Percentiles rank a stretch among this genome's conserved stretches.
phyloP scores from a whole-genome alignment of 2,888 invertebrate species.

The Gymnocheta viridis region DNA sequence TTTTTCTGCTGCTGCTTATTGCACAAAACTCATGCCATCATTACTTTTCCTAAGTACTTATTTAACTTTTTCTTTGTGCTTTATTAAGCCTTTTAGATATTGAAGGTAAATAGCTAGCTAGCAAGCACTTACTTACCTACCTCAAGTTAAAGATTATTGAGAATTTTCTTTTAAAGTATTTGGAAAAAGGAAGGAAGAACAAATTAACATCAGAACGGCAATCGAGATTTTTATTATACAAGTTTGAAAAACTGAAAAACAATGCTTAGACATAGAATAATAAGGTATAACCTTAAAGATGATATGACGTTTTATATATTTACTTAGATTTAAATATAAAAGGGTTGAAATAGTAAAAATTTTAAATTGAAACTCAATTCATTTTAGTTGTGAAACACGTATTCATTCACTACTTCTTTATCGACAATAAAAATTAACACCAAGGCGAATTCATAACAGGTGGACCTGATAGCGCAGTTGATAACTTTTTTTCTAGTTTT shows the following conservation, averaged over 20 bases:
- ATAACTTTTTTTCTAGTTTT: too few species aligned
- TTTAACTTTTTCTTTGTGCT: neutral
- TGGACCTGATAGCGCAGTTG: too few species aligned
- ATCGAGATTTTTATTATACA: too few species aligned
- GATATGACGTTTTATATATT: neutral
- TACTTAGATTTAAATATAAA: too few species aligned
- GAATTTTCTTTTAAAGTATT: slow-evolving; percentile 45
- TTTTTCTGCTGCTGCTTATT: neutral
- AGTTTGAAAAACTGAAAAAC: too few species aligned
- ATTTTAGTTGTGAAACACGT: too few species aligned
- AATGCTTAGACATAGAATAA: too few species aligned
- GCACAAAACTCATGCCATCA: neutral
- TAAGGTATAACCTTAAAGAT: neutral
- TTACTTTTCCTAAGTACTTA: neutral
- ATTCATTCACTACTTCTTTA: too few species aligned
- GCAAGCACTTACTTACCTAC: slow-evolving; percentile 65
- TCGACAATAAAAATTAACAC: too few species aligned
- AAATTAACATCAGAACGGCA: neutral
- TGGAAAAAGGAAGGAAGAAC: neutral
- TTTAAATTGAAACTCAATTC: too few species aligned
- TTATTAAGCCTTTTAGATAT: neutral
- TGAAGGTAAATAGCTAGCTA: slow-evolving; percentile 22
- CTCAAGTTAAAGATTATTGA: slow-evolving; percentile 66
- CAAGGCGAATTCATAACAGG: too few species aligned
- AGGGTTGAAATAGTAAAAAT: too few species aligned